Evolutionary conservation across 2,113 vertebrate species (phyloP).

Genomic region (Spermophilus dauricus): DNA sequence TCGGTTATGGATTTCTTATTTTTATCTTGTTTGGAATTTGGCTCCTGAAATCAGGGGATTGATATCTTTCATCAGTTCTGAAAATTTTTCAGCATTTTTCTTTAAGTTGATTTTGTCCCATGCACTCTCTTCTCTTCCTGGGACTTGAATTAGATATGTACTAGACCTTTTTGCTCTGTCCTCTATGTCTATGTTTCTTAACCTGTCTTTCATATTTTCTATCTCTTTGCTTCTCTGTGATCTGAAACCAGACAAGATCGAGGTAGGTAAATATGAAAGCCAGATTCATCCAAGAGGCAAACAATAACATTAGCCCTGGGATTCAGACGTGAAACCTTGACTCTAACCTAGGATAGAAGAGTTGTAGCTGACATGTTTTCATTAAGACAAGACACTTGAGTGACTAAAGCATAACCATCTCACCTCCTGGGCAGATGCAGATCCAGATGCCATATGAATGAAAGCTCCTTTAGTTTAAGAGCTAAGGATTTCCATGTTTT

Average conservation of each 20-base stretch:
- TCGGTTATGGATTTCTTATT: constrained; percentile 43
- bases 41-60: constrained; percentile 34
- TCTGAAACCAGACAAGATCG: constrained; percentile 81
- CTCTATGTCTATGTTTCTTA: constrained; percentile 74
- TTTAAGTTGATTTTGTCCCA: constrained; percentile 67
- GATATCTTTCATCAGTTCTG: constrained; percentile 67
- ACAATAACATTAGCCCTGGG: background rate
- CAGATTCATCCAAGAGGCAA: constrained; percentile 60
- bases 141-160: constrained; percentile 56
- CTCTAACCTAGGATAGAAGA: background rate
- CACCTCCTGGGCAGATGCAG: constrained; percentile 27
- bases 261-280: constrained; percentile 79
- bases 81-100: constrained; percentile 61
- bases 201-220: constrained; percentile 81
- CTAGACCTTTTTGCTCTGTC: constrained; percentile 64
- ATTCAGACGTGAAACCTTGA: constrained; percentile 37
- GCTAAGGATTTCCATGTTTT: background rate
- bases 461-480: background rate
- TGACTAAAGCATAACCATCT: background rate
- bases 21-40: constrained; percentile 57
- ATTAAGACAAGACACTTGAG: constrained; percentile 32
- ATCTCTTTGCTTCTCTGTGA: constrained; percentile 83
- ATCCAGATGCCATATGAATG: background rate
- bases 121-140: constrained; percentile 49
- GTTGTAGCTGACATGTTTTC: constrained; percentile 51